Evolutionary conservation across 2,888 invertebrate species (phyloP).

Genomic region (Sarcophaga caerulescens): DNA sequence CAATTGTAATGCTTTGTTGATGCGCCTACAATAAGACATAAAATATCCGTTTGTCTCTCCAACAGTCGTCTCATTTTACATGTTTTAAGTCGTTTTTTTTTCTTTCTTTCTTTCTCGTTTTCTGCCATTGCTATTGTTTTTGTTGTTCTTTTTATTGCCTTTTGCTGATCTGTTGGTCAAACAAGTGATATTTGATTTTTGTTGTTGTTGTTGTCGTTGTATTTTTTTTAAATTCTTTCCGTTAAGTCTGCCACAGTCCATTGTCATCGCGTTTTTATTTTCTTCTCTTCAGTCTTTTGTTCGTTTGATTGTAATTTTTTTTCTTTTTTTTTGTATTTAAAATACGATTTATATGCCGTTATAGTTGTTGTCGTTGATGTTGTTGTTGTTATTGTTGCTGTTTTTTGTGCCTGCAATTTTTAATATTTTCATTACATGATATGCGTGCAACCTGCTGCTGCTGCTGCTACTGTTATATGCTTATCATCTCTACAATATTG

Average conservation of each 20-base stretch:
- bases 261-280: background rate
- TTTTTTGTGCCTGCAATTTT: background rate
- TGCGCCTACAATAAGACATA: slow-evolving; percentile 56
- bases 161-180: background rate
- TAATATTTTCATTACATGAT: too few species aligned
- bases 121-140: background rate
- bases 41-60: background rate
- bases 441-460: too few species aligned
- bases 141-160: background rate
- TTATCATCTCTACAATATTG: too few species aligned
- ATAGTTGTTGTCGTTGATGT: too few species aligned
- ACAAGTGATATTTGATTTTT: slow-evolving; percentile 48
- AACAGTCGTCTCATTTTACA: slow-evolving; percentile 18
- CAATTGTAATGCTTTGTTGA: slow-evolving; percentile 64
- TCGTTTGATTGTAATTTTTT: background rate
- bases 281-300: background rate
- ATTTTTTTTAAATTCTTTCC: background rate
- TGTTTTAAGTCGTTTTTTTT: background rate
- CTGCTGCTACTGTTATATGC: too few species aligned
- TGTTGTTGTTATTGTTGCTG: too few species aligned
- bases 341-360: too few species aligned
- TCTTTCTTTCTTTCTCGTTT: background rate
- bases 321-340: background rate
- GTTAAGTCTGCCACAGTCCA: background rate
- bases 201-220: slow-evolving; percentile 23